Evolutionary conservation across 2,113 vertebrate genomes (phyloP), one percentile per base, ranked within the genome.

Genomic region (Trichechus manatus): DNA sequence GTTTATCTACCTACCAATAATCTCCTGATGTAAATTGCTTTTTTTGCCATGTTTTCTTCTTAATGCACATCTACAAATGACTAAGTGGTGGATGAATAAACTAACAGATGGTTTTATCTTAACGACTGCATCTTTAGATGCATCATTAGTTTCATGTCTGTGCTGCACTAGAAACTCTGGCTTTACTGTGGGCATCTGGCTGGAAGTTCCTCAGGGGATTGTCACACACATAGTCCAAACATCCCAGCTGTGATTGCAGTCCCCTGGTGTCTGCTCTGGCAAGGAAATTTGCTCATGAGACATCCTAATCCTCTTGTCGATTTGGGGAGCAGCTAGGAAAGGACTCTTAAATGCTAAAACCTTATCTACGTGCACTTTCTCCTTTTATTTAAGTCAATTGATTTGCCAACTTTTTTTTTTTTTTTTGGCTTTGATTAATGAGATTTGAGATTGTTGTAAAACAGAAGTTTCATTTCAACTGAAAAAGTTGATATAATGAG

Each of bases 201-300:
- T 95, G 87, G 59, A 68, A 87, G 63, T 31, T 89, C 95, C 95
- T 80, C 0, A 0, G 87, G 95, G 86, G 33, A 36, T 89, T 95
- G 80, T 91, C 75, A 56, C 64, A 91, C 70, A 89, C 2, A 15
- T 44, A 92, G 94, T 96, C 89, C 64, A 87, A 96, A 77, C 6
- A 89, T 94, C 87, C 94, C 96, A 98, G 96, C 96, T 98, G 97
- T 94, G 89, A 53, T 81, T 91, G 75, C 53, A 66, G 59, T 72
- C 90, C 97, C 64, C 93, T 92, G 19, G 77, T 84, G 89, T 89
- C 77, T 80, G 47, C 33, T 95, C 85, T 96, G 93, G 91, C 80
- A 81, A 36, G 14, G n/a, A 95, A 96, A 91, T 68, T 50, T 92
- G 75, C 36, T 97, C 9, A 11, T 9, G 31, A 93, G 64, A 83